Evolutionary conservation across 2,888 invertebrate species (phyloP).

Genomic region (Arctia plantaginis): DNA sequence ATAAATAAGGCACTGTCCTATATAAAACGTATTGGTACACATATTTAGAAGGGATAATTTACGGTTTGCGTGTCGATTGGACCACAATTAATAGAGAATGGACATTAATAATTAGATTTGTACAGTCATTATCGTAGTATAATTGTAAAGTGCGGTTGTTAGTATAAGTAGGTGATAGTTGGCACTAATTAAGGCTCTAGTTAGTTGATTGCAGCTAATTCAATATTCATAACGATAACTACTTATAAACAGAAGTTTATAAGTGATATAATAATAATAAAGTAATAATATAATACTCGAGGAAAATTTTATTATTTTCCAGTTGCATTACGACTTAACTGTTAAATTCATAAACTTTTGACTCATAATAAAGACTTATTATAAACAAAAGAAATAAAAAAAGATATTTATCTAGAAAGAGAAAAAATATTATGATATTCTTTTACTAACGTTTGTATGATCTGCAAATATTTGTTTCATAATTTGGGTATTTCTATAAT

Average conservation of each 20-base stretch:
- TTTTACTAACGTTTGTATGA: no score
- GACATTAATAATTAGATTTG: slow-evolving; percentile 34
- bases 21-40: background rate
- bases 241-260: no score
- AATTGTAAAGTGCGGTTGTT: slow-evolving; percentile 26
- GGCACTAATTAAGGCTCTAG: slow-evolving; percentile 10
- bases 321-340: background rate
- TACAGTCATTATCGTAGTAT: slow-evolving; percentile 36
- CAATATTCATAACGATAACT: background rate
- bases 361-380: no score
- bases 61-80: slow-evolving; percentile 42
- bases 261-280: no score
- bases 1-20: background rate
- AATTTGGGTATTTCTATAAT: no score
- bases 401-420: no score
- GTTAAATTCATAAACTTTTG: no score
- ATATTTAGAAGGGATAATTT: slow-evolving; percentile 25
- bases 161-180: slow-evolving; percentile 12
- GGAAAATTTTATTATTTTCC: background rate
- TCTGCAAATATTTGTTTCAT: no score
- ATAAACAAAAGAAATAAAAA: no score
- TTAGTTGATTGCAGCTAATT: slow-evolving; percentile 18
- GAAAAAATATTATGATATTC: no score
- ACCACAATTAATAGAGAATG: slow-evolving; percentile 32
- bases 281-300: no score